These are phyloP conservation scores for Patella depressa DNA, from an alignment of 2,888 invertebrate genomes.

Conservation along the genomic window DNA sequence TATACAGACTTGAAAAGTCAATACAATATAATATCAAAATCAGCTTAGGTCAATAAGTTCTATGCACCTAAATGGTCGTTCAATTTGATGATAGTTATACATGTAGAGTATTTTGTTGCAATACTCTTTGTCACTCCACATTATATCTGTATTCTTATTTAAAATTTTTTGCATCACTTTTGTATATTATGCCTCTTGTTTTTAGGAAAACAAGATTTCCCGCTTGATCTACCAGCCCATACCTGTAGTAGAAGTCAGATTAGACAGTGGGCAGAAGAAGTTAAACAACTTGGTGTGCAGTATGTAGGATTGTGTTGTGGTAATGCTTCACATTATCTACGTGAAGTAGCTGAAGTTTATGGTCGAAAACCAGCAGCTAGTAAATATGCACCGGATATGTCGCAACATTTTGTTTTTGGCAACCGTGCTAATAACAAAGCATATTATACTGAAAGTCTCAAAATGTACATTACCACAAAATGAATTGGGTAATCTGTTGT, in stretches of 20 bases:
- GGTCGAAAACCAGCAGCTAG: slow-evolving; percentile 42
- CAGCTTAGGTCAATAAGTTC: no score
- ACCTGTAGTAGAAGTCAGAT: slow-evolving; percentile 42
- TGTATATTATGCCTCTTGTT: no score
- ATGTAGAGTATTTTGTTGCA: no score
- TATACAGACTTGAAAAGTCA: no score
- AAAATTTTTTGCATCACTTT: no score
- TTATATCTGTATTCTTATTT: no score
- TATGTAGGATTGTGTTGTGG: slow-evolving; percentile 62
- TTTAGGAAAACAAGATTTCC: slow-evolving; percentile 44
- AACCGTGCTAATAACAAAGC: background rate
- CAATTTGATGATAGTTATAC: no score
- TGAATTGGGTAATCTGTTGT: no score
- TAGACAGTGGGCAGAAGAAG: slow-evolving; percentile 43
- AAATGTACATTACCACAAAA: background rate
- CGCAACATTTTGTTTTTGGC: slow-evolving; percentile 32
- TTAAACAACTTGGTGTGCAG: slow-evolving; percentile 45
- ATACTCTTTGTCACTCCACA: no score
- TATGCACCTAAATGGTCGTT: no score
- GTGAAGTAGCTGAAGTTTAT: slow-evolving; percentile 45
- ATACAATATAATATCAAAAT: no score
- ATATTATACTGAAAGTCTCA: background rate
- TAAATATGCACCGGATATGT: slow-evolving; percentile 39
- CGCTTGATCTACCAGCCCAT: slow-evolving; percentile 42
- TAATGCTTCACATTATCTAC: slow-evolving; percentile 48